Percentiles rank a stretch among this genome's conserved stretches.
phyloP scores from a whole-genome alignment of 30 jellyfish, hydroid and myxozoan genomes.

The Aurelia sp. region DNA sequence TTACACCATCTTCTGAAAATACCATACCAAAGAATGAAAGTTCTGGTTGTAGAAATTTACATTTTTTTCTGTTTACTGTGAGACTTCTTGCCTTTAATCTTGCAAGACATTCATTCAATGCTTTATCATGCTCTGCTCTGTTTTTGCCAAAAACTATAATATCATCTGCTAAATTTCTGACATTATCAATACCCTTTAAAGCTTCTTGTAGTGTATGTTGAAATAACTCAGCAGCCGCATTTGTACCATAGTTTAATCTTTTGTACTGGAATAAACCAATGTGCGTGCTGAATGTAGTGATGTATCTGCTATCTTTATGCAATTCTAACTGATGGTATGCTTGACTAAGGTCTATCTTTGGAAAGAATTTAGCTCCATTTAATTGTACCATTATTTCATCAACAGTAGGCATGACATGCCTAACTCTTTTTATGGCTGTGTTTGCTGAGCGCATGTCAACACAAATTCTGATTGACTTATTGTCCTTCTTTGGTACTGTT shows the following conservation, averaged over 20 bases:
- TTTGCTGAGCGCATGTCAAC: conserved; percentile 63
- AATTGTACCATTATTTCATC: conserved; percentile 45
- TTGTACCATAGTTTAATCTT: conserved; percentile 1
- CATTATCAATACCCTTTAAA: neutral
- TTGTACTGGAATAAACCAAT: conserved; percentile 8
- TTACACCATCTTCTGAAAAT: conserved; percentile 18
- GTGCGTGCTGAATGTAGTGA: conserved; percentile 46
- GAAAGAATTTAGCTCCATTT: conserved; percentile 39
- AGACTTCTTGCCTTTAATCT: no score
- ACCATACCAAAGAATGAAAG: no score
- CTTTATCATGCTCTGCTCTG: conserved; percentile 33
- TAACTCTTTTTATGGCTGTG: conserved; percentile 38
- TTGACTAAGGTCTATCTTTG: conserved; percentile 47
- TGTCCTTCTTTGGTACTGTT: conserved; percentile 51
- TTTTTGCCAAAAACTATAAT: conserved; percentile 11
- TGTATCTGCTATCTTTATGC: conserved; percentile 27
- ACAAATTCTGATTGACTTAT: conserved; percentile 35
- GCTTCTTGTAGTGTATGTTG: conserved; percentile 22
- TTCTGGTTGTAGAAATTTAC: no score
- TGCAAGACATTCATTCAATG: conserved; percentile 15
- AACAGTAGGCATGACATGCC: conserved; percentile 57
- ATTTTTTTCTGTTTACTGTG: no score
- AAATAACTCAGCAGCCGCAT: conserved; percentile 32
- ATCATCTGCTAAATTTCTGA: conserved; percentile 34
- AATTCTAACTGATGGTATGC: conserved; percentile 50